phyloP scores from a whole-genome alignment of 2,888 invertebrate species.

The Julus scanicus region DNA sequence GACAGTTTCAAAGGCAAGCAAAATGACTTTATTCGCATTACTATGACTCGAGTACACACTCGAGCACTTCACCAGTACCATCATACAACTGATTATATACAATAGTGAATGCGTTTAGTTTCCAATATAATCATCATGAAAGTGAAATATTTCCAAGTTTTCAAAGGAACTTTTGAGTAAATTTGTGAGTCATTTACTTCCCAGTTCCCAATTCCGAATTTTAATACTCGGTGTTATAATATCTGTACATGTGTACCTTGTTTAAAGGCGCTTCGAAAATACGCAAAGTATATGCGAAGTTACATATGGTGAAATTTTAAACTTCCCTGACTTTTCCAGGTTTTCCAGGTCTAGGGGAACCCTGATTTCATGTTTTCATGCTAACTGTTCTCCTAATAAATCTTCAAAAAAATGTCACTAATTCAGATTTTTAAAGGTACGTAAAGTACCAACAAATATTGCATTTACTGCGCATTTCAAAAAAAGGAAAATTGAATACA shows the following conservation, averaged over 20 bases:
- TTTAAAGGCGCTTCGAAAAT: no score
- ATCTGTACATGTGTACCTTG: no score
- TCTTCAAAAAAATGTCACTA: neutral
- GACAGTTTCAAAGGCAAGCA: neutral
- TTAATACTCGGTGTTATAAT: no score
- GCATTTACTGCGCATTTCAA: conserved; percentile 23
- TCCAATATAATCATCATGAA: neutral
- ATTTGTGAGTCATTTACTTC: no score
- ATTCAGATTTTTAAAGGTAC: neutral
- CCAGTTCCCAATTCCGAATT: no score
- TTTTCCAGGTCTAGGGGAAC: no score
- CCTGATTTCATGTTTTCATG: no score
- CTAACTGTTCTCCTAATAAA: no score
- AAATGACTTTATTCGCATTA: neutral
- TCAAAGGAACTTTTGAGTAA: neutral
- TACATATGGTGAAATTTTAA: no score
- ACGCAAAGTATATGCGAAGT: no score
- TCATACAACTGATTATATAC: neutral
- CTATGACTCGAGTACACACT: neutral
- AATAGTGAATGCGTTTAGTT: neutral
- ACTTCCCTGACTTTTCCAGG: no score
- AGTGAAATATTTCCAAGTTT: neutral
- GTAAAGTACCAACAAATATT: neutral
- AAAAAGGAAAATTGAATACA: neutral
- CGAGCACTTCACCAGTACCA: neutral